Evolutionary conservation across 2,797 vertebrate species (phyloP).

Genomic region (Cynopterus sphinx): DNA sequence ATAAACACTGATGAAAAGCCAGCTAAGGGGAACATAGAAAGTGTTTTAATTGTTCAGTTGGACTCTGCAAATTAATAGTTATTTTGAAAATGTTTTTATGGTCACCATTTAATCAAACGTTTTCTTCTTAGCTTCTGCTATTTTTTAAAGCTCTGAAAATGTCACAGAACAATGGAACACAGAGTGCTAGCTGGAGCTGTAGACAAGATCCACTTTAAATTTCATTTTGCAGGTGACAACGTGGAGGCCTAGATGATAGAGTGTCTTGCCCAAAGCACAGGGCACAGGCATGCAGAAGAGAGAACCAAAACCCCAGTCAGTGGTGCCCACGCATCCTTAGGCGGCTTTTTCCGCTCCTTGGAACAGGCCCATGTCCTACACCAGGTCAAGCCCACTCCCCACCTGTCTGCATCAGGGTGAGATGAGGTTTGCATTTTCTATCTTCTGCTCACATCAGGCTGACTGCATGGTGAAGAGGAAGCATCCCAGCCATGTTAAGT

Average conservation of each 20-base stretch:
- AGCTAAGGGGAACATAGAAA: not conserved
- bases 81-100: not conserved
- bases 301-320: not conserved
- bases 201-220: not conserved
- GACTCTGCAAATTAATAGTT: not conserved
- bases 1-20: not conserved
- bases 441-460: not conserved
- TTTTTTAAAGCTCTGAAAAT: not conserved
- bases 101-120: not conserved
- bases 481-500: not conserved
- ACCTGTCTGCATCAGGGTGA: not conserved
- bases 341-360: accelerated
- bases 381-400: not conserved
- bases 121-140: not conserved
- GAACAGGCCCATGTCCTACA: accelerated
- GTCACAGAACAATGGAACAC: not conserved
- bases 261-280: not conserved
- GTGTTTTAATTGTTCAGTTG: not conserved
- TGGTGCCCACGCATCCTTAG: accelerated
- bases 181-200: not conserved
- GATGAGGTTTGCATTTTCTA: not conserved
- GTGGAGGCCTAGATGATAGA: too few relatives aligned
- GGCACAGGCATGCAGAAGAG: too few relatives aligned
- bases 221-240: not conserved
- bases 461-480: not conserved